Conservation (phyloP, 2,888 invertebrate species). For the Mamestra brassicae region DNA sequence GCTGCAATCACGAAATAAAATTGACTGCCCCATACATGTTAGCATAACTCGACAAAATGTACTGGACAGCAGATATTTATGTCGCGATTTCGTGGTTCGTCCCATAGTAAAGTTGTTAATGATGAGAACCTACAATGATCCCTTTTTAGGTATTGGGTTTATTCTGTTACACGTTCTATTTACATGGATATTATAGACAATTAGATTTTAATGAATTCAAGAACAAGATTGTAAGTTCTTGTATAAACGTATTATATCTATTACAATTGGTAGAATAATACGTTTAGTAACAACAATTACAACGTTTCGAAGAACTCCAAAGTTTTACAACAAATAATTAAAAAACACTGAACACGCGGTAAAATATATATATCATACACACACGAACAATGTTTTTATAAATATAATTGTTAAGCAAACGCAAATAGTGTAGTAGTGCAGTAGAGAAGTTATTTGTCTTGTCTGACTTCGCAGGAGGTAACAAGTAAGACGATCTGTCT, state of each 20-base stretch:
- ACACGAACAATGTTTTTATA: background rate
- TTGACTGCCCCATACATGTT: no score
- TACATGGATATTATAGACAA: background rate
- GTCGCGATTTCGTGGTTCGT: no score
- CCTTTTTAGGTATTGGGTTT: no score
- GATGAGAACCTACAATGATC: no score
- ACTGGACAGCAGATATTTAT: no score
- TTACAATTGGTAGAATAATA: background rate
- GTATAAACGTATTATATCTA: background rate
- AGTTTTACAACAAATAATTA: background rate
- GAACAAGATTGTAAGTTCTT: background rate
- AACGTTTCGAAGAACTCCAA: background rate
- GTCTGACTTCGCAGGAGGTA: slow-evolving; percentile 92
- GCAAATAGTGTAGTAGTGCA: background rate
- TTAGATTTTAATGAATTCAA: background rate
- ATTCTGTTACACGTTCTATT: no score
- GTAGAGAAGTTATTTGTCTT: background rate
- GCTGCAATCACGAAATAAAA: no score
- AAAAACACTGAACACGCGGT: background rate
- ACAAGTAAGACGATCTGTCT: slow-evolving; percentile 92
- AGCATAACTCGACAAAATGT: no score
- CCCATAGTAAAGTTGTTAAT: no score
- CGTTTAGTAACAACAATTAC: background rate
- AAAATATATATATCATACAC: background rate
- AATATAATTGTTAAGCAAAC: background rate